Percentiles rank a stretch among this genome's conserved stretches.
phyloP scores from a whole-genome alignment of 2,113 vertebrate genomes.

The Equus przewalskii region DNA sequence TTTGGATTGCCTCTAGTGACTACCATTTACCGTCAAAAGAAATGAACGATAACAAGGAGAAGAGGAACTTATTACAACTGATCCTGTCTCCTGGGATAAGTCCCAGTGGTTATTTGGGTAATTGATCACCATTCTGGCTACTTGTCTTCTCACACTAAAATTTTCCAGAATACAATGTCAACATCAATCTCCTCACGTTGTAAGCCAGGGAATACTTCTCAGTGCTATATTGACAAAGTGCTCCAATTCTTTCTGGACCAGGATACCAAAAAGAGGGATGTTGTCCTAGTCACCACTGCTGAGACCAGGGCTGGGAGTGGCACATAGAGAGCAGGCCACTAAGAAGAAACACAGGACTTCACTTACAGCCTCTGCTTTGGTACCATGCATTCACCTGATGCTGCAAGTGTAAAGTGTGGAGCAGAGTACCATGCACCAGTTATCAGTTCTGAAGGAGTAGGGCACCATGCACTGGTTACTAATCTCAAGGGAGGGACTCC shows the following conservation, averaged over 20 bases:
- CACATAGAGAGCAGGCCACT: rapidly evolving
- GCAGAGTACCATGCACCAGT: not conserved
- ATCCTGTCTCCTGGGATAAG: not conserved
- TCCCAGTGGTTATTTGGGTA: not conserved
- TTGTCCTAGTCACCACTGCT: not conserved
- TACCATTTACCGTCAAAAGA: not conserved
- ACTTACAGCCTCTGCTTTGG: not conserved
- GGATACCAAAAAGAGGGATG: no score
- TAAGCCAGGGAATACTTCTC: not conserved
- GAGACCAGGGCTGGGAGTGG: not conserved
- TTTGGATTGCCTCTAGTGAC: not conserved
- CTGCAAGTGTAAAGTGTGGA: not conserved
- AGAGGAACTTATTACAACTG: not conserved
- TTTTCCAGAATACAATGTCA: not conserved
- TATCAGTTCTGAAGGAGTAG: not conserved
- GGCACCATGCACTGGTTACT: not conserved
- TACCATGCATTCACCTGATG: rapidly evolving
- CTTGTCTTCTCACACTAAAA: not conserved
- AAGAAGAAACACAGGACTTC: not conserved
- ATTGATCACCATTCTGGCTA: not conserved
- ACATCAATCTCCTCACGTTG: not conserved
- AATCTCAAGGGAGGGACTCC: not conserved
- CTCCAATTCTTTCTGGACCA: not conserved
- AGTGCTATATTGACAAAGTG: not conserved
- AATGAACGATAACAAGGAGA: not conserved